phyloP scores from a whole-genome alignment of 2,888 invertebrate genomes.

The Sinotaia quadrata region DNA sequence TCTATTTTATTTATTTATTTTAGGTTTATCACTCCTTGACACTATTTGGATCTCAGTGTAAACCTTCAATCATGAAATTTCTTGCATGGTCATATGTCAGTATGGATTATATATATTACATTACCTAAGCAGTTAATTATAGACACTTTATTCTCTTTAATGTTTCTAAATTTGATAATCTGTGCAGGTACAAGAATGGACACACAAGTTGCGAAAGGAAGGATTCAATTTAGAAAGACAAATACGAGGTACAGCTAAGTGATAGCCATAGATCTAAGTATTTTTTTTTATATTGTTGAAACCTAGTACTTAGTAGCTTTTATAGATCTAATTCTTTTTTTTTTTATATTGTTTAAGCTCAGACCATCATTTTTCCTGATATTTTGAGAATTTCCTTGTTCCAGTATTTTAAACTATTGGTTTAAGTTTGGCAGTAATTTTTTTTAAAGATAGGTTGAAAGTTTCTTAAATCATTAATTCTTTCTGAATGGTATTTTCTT shows the following conservation, averaged over 20 bases:
- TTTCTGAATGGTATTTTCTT: too few species aligned
- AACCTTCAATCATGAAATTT: background rate
- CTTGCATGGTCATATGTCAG: background rate
- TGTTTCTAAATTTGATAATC: slow-evolving; percentile 29
- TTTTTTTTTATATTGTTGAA: background rate
- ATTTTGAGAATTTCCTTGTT: too few species aligned
- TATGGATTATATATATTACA: background rate
- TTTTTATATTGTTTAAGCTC: background rate
- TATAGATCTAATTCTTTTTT: background rate
- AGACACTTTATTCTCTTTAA: background rate
- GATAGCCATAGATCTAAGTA: background rate
- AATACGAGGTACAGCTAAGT: slow-evolving; percentile 83
- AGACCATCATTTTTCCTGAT: too few species aligned
- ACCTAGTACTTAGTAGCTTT: background rate
- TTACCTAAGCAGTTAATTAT: background rate
- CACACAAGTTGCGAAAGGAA: slow-evolving; percentile 93
- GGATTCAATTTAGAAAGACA: slow-evolving; percentile 93
- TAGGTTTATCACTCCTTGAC: too few species aligned
- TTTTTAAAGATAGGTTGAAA: too few species aligned
- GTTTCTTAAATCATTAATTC: too few species aligned
- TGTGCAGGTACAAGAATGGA: slow-evolving; percentile 95
- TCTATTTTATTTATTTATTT: too few species aligned
- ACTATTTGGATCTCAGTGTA: too few species aligned
- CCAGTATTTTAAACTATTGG: too few species aligned
- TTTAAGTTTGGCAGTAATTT: too few species aligned